Evolutionary conservation across 2,797 vertebrate genomes (phyloP), one percentile per base, ranked within the genome.

Genomic region (Monodelphis domestica): DNA sequence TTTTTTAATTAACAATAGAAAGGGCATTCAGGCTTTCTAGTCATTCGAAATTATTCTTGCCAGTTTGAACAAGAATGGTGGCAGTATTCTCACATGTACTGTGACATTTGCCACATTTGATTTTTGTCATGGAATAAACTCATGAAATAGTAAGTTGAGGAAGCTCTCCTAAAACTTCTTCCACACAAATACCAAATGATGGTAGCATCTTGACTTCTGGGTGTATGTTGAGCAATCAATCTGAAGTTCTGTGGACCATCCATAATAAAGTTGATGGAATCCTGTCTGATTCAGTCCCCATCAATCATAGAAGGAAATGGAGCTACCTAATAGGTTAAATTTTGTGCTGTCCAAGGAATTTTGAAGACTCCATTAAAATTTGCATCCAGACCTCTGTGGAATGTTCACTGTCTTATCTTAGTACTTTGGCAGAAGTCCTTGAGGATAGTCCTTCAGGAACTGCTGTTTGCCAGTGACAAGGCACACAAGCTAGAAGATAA

Each of bases 1-100:
- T 78, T 91, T 29, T 90, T 78, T 94, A 96, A 94, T 97, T 95
- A 97, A 97, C 92, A 96, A 96, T 56, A 92, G 91, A 95, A 94
- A 63, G 70, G 95, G 51, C 52, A 51, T 30, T 84, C 55, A 84
- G 92, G 59, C 0, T 0, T 95, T 94, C 96, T 96, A 89, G 78
- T 96, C 96, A 94, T 88, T 89, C 55, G 26, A 90, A 95, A 91
- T 93, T 17, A 63, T 57, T 90, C 38, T 92, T 94, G 63, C 90
- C 96, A 52, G 95, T 95, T 95, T 92, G 59, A 93, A 50, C 90
- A 89, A 95, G 91, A 95, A 94, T 88, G 12, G 1, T 91, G 95
- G 94, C 95, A 96, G 89, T n/a, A 87, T 24, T 90, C 56, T 33
- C 53, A 89, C 5, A 89, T 56, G 63, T 94, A 96, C 54, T 94